These are phyloP conservation scores for Harpagifer antarcticus DNA, from an alignment of 2,797 vertebrate species.

Conservation along the genomic window DNA sequence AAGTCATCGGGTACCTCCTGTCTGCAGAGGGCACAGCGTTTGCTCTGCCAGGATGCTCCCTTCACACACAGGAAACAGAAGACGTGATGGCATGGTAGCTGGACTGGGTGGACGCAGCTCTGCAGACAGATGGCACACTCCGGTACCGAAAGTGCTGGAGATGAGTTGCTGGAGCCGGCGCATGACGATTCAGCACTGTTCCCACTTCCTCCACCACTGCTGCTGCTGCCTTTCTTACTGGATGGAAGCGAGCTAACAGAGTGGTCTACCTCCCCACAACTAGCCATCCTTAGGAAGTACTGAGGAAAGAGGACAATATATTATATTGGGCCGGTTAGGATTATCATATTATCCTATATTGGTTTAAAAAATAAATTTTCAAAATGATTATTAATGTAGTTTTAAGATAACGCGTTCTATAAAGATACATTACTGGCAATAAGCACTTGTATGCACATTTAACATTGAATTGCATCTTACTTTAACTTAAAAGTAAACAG, in stretches of 20 bases:
- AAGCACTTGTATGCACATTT: background rate
- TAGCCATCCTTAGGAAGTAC: slow-evolving; percentile 96
- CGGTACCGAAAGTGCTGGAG: slow-evolving; percentile 91
- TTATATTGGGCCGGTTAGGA: background rate
- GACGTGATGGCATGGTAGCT: slow-evolving; percentile 96
- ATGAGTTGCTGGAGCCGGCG: slow-evolving; percentile 87
- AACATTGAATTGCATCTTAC: background rate
- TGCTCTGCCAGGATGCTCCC: slow-evolving; percentile 99
- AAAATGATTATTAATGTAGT: background rate
- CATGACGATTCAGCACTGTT: slow-evolving; percentile 81
- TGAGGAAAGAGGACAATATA: slow-evolving; percentile 31
- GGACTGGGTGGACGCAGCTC: slow-evolving; percentile 97
- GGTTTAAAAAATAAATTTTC: background rate
- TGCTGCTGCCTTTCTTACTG: slow-evolving; percentile 88
- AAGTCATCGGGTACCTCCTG: slow-evolving; percentile 99
- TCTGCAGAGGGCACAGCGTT: slow-evolving; percentile 96
- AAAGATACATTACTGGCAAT: background rate
- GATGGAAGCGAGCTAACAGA: slow-evolving; percentile 94
- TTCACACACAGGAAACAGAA: slow-evolving; percentile 99
- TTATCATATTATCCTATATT: background rate
- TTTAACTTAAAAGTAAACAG: background rate
- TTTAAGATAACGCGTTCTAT: background rate
- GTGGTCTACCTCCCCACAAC: slow-evolving; percentile 97
- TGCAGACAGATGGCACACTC: slow-evolving; percentile 99
- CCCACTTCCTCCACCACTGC: slow-evolving; percentile 84